phyloP scores from a whole-genome alignment of 2,797 vertebrate genomes.

The Dendrocincla tyrannina region DNA sequence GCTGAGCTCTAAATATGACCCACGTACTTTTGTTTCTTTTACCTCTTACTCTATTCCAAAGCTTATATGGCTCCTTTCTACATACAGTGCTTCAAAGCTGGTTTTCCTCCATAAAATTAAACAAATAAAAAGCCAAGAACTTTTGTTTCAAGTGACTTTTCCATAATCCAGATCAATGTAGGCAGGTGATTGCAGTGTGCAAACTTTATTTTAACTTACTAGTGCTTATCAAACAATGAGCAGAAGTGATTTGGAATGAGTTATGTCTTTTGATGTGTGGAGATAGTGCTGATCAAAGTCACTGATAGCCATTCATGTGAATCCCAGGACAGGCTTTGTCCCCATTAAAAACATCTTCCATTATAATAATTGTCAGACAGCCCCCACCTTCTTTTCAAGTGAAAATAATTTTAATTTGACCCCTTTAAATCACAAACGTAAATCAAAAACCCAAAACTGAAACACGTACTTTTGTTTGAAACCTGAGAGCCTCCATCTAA shows the following conservation, averaged over 20 bases:
- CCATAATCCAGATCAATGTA: background rate
- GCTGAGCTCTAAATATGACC: slow-evolving; percentile 22
- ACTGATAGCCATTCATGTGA: background rate
- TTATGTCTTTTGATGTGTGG: slow-evolving; percentile 48
- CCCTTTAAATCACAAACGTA: background rate
- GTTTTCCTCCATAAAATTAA: background rate
- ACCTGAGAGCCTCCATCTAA: background rate
- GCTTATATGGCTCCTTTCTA: background rate
- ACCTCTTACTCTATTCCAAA: background rate
- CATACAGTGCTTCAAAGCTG: background rate
- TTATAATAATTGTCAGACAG: background rate
- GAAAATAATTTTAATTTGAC: background rate
- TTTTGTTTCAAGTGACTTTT: background rate
- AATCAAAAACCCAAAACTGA: background rate
- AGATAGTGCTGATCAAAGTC: slow-evolving; percentile 50
- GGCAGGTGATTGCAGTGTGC: background rate
- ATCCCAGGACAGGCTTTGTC: slow-evolving; percentile 26
- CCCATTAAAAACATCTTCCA: slow-evolving; percentile 12
- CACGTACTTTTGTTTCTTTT: slow-evolving; percentile 12
- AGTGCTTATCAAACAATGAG: slow-evolving; percentile 2
- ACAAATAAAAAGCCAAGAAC: background rate
- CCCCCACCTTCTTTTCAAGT: background rate
- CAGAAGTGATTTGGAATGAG: background rate
- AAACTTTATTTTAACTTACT: background rate
- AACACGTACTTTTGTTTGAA: background rate